phyloP scores from a whole-genome alignment of 2,797 vertebrate genomes.

The Hydrophis major region DNA sequence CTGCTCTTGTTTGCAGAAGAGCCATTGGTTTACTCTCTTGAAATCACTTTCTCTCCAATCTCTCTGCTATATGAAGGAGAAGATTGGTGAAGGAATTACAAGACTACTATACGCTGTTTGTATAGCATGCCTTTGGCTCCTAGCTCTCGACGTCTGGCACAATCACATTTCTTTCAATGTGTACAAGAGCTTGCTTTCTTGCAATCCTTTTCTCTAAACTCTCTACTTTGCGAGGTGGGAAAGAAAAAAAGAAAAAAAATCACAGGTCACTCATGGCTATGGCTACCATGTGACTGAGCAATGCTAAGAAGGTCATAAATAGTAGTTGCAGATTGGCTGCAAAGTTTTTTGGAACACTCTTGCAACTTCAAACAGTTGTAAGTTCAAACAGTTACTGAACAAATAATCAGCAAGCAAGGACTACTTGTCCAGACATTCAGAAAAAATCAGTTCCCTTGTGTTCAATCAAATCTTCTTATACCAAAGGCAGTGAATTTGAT shows the following conservation, averaged over 20 bases:
- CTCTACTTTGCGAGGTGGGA: background rate
- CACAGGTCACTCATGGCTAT: too few species aligned
- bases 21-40: background rate
- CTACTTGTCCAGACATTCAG: background rate
- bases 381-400: background rate
- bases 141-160: background rate
- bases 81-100: background rate
- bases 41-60: background rate
- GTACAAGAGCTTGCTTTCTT: background rate
- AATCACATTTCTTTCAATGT: background rate
- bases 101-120: background rate
- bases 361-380: background rate
- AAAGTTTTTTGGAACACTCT: background rate
- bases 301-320: background rate
- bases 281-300: too few species aligned
- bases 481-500: too few species aligned
- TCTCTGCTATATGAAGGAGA: background rate
- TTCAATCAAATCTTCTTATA: background rate
- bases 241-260: too few species aligned
- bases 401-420: background rate
- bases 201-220: background rate
- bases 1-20: too few species aligned
- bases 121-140: background rate
- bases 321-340: background rate
- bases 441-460: background rate